Base-by-base conservation (phyloP, 2,888 invertebrate species). In the Ornithoptera priamus region DNA sequence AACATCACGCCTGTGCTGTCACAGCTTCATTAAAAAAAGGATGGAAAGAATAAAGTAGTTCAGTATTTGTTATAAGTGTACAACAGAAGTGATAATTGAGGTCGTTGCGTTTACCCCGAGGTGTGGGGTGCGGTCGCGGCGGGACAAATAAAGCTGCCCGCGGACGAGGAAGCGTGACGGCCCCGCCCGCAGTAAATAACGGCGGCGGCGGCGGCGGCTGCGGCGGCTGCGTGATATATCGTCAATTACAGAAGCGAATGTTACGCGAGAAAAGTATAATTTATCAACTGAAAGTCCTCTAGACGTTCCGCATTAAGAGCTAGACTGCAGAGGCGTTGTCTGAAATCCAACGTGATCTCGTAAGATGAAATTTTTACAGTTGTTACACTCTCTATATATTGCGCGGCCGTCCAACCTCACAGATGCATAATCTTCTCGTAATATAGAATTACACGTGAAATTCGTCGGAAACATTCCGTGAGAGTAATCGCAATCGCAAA, bases 211-310 rank as follows among this genome's bases (percentile, higher is more conserved):
- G 22, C 22, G n/a, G n/a, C n/a, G n/a, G n/a, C n/a, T n/a, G n/a
- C 50, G 63, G 36, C 66, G 6, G 22, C 56, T 1, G 39, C 39
- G 2, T 66, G 66, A 70, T 70, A 63, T 66, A 66, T 58, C 57
- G 58, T 42, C 69, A 62, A 62, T 63, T 62, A 62, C 8, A 65
- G 30, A 57, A 57, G 65, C 50, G 69, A 70, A 66, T 66, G 66
- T 70, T 53, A 66, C 65, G 46, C 62, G 69, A 60, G 67, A 83
- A 78, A 78, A 73, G 75, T 70, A 72, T 78, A 81, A 82, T 85
- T 85, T 87, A 86, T 86, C 83, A 85, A 82, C 80, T 73, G 74
- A 78, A 81, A 82, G 81, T 79, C 84, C 83, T 85, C 82, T 79
- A 83, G 83, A 82, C 82, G 72, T 65, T 75, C 73, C 70, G 71